phyloP scores from a whole-genome alignment of 2,888 invertebrate species.

The Caenorhabditis sinica region DNA sequence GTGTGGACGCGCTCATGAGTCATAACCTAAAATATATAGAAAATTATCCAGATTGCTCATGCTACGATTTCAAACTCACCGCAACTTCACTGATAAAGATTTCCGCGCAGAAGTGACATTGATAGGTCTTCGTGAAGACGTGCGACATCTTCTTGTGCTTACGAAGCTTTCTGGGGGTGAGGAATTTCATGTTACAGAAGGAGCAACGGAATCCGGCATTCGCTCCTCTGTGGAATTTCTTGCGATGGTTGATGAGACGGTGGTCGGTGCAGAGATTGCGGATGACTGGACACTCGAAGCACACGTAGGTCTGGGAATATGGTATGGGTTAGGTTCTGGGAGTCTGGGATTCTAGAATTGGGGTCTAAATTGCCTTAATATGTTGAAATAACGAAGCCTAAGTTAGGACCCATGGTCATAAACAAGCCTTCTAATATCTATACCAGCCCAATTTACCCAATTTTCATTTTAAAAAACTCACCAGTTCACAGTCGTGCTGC shows the following conservation, averaged over 20 bases:
- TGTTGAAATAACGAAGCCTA: no score
- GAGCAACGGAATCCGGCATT: constrained; percentile 79
- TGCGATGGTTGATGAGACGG: constrained; percentile 73
- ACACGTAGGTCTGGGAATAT: constrained; percentile 79
- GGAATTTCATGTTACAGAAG: constrained; percentile 80
- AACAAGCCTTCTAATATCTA: background rate
- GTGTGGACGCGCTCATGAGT: constrained; percentile 84
- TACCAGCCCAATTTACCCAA: no score
- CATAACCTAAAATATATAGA: constrained; percentile 55
- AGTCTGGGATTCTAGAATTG: no score
- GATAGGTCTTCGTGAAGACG: constrained; percentile 82
- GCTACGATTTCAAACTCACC: constrained; percentile 19
- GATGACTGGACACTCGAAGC: constrained; percentile 83
- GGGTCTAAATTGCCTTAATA: no score
- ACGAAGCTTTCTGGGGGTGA: constrained; percentile 81
- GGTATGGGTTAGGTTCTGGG: background rate
- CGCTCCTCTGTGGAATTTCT: constrained; percentile 77
- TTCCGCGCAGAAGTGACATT: constrained; percentile 83
- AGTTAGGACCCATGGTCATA: no score
- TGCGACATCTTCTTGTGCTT: constrained; percentile 83
- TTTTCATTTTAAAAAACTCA: no score
- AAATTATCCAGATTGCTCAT: background rate
- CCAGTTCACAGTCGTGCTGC: constrained; percentile 81
- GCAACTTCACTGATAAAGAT: constrained; percentile 80
- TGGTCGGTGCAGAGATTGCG: constrained; percentile 81